Percentiles rank a stretch among this genome's conserved stretches.
Conservation (phyloP, 2,888 invertebrate species). For the Asteroscopus sphinx region DNA sequence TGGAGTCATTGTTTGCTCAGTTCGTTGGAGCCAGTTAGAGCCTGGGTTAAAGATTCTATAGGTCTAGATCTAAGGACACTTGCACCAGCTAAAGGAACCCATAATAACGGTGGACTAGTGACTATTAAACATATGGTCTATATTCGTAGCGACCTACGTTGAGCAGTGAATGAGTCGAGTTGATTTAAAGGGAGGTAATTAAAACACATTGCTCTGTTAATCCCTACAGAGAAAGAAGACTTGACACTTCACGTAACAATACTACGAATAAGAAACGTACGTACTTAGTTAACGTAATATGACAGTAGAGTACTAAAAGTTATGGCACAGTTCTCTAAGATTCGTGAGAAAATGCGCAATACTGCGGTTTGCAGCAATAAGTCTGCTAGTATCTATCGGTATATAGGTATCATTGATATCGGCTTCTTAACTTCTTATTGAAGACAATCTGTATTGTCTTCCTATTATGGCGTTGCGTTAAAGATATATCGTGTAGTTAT, state of each 20-base stretch:
- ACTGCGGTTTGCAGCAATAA: conserved; percentile 43
- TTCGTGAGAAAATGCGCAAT: conserved; percentile 64
- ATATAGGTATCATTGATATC: conserved; percentile 28
- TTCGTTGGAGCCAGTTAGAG: too few relatives aligned
- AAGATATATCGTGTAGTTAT: background rate
- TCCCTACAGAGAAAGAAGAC: background rate
- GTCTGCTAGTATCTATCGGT: conserved; percentile 24
- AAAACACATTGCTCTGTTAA: background rate
- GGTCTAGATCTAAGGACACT: too few relatives aligned
- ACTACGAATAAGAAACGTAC: conserved; percentile 10
- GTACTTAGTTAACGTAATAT: conserved; percentile 1
- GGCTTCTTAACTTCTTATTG: conserved; percentile 38
- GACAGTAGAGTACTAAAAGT: background rate
- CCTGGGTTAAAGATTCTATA: too few relatives aligned
- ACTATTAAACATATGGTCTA: too few relatives aligned
- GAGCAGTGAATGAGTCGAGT: too few relatives aligned
- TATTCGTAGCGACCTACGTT: too few relatives aligned
- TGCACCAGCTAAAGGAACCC: too few relatives aligned
- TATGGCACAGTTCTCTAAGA: conserved; percentile 35
- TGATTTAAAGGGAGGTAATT: too few relatives aligned
- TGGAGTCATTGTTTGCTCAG: too few relatives aligned
- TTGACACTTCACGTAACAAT: background rate
- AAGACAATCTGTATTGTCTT: conserved; percentile 55
- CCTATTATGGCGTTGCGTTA: conserved; percentile 36
- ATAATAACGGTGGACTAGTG: too few relatives aligned